Evolutionary conservation across 1,140 invertebrate species (phyloP).

Genomic region (Choristoneura fumiferana): DNA sequence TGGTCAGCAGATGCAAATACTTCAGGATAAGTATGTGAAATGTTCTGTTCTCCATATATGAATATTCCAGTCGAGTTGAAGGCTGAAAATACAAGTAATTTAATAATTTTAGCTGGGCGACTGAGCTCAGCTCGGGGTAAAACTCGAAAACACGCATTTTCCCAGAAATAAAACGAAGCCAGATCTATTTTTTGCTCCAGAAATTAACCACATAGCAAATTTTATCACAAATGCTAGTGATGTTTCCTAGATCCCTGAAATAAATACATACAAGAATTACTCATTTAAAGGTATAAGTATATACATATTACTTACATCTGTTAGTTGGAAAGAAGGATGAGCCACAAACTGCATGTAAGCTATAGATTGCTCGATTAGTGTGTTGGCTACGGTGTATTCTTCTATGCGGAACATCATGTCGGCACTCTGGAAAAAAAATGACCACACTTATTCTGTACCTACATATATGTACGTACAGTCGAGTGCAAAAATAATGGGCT

Average conservation of each 20-base stretch:
- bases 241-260: too few species aligned
- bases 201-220: too few species aligned
- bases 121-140: too few species aligned
- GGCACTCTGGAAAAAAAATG: conserved; percentile 87
- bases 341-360: conserved; percentile 82
- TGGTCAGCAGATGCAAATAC: conserved; percentile 89
- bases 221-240: too few species aligned
- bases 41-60: conserved; percentile 90
- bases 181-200: too few species aligned
- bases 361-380: conserved; percentile 74
- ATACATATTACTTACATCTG: conserved; percentile 66
- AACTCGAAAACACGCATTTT: too few species aligned
- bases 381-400: conserved; percentile 32
- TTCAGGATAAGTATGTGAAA: conserved; percentile 93
- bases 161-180: too few species aligned
- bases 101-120: too few species aligned
- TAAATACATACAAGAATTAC: too few species aligned
- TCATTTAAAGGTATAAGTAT: not conserved
- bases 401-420: conserved; percentile 75
- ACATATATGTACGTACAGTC: too few species aligned
- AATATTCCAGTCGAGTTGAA: conserved; percentile 85
- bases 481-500: too few species aligned
- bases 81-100: conserved; percentile 32
- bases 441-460: not conserved
- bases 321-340: conserved; percentile 42